phyloP scores from a whole-genome alignment of 1,140 invertebrate genomes.

The Elymnias hypermnestra region DNA sequence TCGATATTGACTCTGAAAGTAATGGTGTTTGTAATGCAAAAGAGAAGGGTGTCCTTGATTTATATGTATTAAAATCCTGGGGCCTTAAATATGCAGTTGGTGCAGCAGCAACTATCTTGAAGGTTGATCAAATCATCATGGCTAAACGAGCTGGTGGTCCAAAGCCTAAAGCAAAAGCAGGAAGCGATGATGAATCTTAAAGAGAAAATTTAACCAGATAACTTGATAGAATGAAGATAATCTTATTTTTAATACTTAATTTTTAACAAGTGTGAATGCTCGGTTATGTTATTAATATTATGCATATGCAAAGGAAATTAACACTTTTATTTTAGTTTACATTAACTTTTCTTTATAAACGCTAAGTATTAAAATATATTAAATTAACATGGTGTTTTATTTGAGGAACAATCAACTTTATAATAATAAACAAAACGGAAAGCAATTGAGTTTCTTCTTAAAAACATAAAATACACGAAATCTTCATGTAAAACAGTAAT shows the following conservation, averaged over 20 bases:
- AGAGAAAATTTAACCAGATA: constrained; percentile 5
- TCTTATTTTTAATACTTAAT: constrained; percentile 6
- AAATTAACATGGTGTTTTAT: too few relatives aligned
- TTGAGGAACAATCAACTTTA: too few relatives aligned
- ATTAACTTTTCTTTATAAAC: background rate
- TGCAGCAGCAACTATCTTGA: constrained; percentile 94
- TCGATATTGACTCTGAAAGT: constrained; percentile 89
- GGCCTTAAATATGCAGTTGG: constrained; percentile 96
- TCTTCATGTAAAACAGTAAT: too few relatives aligned
- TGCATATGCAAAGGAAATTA: background rate
- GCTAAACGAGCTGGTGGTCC: constrained; percentile 97
- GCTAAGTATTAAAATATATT: constrained; percentile 4
- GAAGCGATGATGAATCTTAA: constrained; percentile 84
- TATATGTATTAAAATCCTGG: constrained; percentile 94
- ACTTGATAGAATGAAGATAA: constrained; percentile 7
- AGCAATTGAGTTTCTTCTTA: too few relatives aligned
- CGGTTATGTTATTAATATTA: background rate
- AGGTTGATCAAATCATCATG: constrained; percentile 99
- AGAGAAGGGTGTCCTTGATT: constrained; percentile 87
- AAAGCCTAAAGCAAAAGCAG: constrained; percentile 83
- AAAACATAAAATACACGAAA: too few relatives aligned
- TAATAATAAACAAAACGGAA: too few relatives aligned
- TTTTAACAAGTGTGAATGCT: constrained; percentile 2
- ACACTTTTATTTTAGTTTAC: background rate
- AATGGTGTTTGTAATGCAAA: constrained; percentile 84